Evolutionary conservation across 2,888 invertebrate genomes (phyloP).

Genomic region (Catonia carolina): DNA sequence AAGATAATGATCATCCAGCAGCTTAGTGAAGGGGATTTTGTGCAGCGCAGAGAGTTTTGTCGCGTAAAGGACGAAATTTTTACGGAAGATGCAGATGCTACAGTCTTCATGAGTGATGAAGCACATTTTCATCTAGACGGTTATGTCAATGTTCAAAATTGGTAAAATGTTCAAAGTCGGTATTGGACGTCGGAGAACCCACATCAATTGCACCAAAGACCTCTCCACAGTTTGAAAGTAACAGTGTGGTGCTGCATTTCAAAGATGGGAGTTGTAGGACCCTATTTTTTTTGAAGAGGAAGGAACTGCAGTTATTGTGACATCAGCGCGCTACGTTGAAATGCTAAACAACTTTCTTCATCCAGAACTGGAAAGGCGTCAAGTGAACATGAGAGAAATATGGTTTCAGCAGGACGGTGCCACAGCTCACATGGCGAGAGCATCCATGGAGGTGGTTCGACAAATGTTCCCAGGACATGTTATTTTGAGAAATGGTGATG

Average conservation of each 20-base stretch:
- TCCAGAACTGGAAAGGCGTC: too few species aligned
- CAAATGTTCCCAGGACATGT: too few species aligned
- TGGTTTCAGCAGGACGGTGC: too few species aligned
- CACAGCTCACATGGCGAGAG: too few species aligned
- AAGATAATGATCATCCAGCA: conserved; percentile 4
- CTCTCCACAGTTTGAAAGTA: not conserved
- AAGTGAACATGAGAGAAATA: too few species aligned
- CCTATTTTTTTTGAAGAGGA: not conserved
- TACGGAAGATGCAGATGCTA: conserved; percentile 27
- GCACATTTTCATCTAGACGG: too few species aligned
- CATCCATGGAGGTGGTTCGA: too few species aligned
- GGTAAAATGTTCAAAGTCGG: too few species aligned
- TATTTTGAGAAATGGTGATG: too few species aligned
- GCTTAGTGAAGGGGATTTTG: conserved; percentile 6
- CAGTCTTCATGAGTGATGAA: too few species aligned
- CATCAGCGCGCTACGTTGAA: conserved; percentile 9
- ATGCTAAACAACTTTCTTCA: conserved; percentile 13
- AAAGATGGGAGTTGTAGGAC: not conserved
- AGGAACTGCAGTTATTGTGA: not conserved
- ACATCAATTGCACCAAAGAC: conserved; percentile 4
- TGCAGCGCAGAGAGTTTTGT: conserved; percentile 5
- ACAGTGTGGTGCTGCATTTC: not conserved
- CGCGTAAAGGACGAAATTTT: conserved; percentile 14
- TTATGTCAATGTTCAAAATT: too few species aligned
- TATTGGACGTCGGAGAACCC: not conserved